These are phyloP conservation scores for Verasper variegatus DNA, from an alignment of 2,113 vertebrate species.

Conservation along the genomic window DNA sequence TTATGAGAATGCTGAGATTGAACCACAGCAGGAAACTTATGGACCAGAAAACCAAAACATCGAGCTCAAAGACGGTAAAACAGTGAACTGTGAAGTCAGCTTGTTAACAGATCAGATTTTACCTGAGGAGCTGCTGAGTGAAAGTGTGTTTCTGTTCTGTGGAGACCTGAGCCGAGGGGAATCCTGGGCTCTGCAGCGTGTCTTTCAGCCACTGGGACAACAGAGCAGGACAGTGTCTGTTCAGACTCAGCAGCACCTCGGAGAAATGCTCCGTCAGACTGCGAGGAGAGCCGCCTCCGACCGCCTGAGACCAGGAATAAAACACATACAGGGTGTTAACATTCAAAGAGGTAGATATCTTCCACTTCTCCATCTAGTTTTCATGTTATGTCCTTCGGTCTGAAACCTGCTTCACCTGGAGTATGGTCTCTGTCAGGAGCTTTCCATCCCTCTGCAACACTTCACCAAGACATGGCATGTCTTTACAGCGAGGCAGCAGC, in stretches of 20 bases:
- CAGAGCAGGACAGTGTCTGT: conserved; percentile 90
- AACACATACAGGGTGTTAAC: neutral
- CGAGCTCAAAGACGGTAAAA: neutral
- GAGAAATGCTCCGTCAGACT: conserved; percentile 92
- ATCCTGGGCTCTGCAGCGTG: conserved; percentile 87
- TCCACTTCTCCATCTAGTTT: too few relatives aligned
- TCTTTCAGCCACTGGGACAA: conserved; percentile 92
- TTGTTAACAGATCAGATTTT: neutral
- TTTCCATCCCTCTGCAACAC: conserved; percentile 91
- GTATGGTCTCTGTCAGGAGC: conserved; percentile 89
- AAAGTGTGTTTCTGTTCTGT: conserved; percentile 93
- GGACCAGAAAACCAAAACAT: neutral
- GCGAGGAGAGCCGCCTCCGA: conserved; percentile 89
- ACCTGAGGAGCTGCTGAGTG: conserved; percentile 93
- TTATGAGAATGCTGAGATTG: too few relatives aligned
- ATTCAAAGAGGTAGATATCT: too few relatives aligned
- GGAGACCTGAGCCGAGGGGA: conserved; percentile 88
- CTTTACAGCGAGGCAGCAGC: conserved; percentile 90
- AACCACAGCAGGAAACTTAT: too few relatives aligned
- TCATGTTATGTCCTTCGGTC: neutral
- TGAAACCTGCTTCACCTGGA: conserved; percentile 85
- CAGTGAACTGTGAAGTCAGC: too few relatives aligned
- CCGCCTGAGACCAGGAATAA: conserved; percentile 78
- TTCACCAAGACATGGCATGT: conserved; percentile 86
- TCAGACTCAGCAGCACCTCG: conserved; percentile 92